phyloP scores from a whole-genome alignment of 1,140 invertebrate genomes.

The Cyclina sinensis region DNA sequence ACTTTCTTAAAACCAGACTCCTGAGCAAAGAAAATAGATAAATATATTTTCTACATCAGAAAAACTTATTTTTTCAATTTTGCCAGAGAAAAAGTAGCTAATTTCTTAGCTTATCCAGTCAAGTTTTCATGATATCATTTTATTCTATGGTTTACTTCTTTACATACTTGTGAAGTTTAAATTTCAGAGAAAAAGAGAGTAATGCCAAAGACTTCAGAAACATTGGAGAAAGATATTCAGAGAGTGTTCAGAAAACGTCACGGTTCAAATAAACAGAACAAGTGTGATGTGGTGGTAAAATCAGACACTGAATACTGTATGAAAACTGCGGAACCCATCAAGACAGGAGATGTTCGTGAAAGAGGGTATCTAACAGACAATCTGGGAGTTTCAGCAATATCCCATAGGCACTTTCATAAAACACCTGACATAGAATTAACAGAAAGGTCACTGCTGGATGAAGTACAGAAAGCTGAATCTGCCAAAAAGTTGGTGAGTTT shows the following conservation, averaged over 20 bases:
- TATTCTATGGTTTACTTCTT: no score
- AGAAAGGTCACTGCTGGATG: background rate
- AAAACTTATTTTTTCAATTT: no score
- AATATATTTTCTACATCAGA: no score
- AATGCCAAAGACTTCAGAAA: background rate
- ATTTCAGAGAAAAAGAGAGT: background rate
- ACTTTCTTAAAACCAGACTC: no score
- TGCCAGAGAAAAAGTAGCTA: no score
- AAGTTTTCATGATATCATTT: no score
- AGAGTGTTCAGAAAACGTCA: conserved; percentile 6
- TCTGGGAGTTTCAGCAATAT: conserved; percentile 21
- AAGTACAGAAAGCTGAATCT: background rate
- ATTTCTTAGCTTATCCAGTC: no score
- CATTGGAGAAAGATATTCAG: background rate
- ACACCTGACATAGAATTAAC: background rate
- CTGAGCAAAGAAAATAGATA: no score
- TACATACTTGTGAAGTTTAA: no score
- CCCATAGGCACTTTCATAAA: background rate
- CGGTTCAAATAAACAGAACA: background rate
- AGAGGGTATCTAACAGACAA: background rate
- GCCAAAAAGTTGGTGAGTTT: background rate
- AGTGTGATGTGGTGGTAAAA: background rate
- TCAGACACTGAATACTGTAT: background rate
- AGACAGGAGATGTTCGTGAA: background rate
- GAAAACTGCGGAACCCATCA: background rate